Base-by-base conservation (phyloP, 2,888 invertebrate genomes). In the Cephus runcator region DNA sequence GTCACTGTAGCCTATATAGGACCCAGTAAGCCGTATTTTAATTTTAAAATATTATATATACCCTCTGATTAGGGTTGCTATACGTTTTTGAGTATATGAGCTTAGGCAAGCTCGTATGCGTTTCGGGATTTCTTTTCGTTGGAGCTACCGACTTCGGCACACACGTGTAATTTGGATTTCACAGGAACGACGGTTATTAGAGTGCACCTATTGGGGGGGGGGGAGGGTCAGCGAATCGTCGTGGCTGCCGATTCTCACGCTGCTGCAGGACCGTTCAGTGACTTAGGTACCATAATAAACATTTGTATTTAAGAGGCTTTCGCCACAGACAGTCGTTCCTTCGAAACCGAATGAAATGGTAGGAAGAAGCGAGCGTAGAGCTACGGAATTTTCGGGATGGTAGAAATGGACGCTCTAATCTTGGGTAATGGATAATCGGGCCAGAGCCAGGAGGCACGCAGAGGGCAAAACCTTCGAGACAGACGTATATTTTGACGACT, bases 401-500 rank as follows among this genome's bases (percentile, higher is more conserved):
- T 69, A 69, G 69, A 75, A 76, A 76, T 76, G 75, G 73, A 77
- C 76, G 77, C 75, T 82, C 88, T 89, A 89, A 89, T 88, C 87
- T 86, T 81, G 80, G 84, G 83, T 86, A 88, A 87, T 86, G 88
- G 88, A 86, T 88, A 89, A 89, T 88, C 87, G 85, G 79, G 74
- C 35, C 82, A 71, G 71, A 71, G 12, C 71, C 71, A 9, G 71
- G 6, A 71, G 71, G 34, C 71, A 71, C 31, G 71, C 71, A 71
- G 71, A 33, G 71, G 71, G 31, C 12, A 34, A 71, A 71, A 31
- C 71, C 31, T 34, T 34, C 73, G 34, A 83, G 84, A 88, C 87
- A 87, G 88, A 90, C 89, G 90, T 90, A 90, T 90, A 90, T 90
- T 90, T 90, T 90, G 89, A 90, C 90, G 88, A 90, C 88, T 90